Evolutionary conservation across 1,140 invertebrate species (phyloP), one percentile per base, ranked within the genome.

Genomic region (Venustaconcha ellipsiformis): DNA sequence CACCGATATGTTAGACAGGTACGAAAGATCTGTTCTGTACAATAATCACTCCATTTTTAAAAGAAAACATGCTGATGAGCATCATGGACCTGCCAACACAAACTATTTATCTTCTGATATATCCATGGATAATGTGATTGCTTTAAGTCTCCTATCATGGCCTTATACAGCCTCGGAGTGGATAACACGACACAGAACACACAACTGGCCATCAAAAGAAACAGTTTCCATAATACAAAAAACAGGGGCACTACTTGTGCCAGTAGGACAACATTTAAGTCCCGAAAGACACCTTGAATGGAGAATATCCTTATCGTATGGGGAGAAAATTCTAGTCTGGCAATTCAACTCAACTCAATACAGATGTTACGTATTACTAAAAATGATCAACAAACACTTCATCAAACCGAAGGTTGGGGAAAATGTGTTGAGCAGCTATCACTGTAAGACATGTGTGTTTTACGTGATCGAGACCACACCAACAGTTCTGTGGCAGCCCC

Each of bases 331-430:
- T 8, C n/a, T 74, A 15, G 62, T 74, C 65, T 26, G 67, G 26
- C 58, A 55, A 20, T 48, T 74, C 11, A 74, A 60, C 37, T 14
- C 18, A 20, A 58, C 56, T 12, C 72, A 74, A 48, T 57, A 59
- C 60, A 74, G 67, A 60, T 74, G 72, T 37, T 74, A 74, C 23
- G 37, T 74, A 2, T 37, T 59, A 14, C 56, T 74, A 8, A 74
- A 74, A 58, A 58, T 74, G 57, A 48, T 74, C 4, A 74, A 74
- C 48, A 57, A 67, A 57, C 20, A 20, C 56, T 37, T 67, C n/a
- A 55, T 73, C 55, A 69, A 59, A 48, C 57, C 72, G 57, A 57
- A 26, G 11, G 57, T 74, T 26, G 57, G 37, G 3, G 37, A 37
- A 37, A 37, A 37, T 37, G 37, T 37, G 37, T n/a, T 62, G n/a